Percentiles rank a stretch among this genome's conserved stretches.
Conservation (phyloP, 2,113 vertebrate species). For the Chionis minor region DNA sequence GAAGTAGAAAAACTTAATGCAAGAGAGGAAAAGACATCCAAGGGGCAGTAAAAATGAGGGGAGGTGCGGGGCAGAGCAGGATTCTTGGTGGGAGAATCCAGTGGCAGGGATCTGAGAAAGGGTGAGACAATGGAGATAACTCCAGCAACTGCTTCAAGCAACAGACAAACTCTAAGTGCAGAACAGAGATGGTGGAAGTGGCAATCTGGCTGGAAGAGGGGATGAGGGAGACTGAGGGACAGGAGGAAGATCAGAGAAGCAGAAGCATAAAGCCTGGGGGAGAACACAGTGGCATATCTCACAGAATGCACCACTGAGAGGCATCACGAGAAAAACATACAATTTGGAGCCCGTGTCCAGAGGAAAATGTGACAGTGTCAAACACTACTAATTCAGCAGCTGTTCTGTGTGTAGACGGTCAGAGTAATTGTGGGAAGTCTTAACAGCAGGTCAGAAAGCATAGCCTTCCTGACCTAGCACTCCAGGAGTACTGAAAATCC, state of each 20-base stretch:
- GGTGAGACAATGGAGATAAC: rapidly evolving
- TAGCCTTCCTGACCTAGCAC: not conserved
- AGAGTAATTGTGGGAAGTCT: not conserved
- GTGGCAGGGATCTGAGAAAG: not conserved
- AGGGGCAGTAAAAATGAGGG: not conserved
- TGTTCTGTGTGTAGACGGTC: not conserved
- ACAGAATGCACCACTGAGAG: not conserved
- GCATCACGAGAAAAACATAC: not conserved
- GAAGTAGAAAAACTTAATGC: not conserved
- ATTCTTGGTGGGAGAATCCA: not conserved
- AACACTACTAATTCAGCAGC: not conserved
- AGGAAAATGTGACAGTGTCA: not conserved
- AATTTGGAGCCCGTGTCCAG: not conserved
- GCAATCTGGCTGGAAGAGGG: not conserved
- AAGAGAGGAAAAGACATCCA: not conserved
- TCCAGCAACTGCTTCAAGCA: not conserved
- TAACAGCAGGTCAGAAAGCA: not conserved
- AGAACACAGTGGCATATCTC: not conserved
- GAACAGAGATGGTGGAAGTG: not conserved
- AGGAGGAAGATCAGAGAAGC: not conserved
- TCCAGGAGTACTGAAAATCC: not conserved
- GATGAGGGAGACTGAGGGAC: not conserved
- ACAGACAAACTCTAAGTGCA: not conserved
- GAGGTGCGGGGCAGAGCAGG: rapidly evolving
- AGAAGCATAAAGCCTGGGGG: not conserved